Percentiles rank a stretch among this genome's conserved stretches.
These are phyloP conservation scores for Kryphioiulus occultus DNA, from an alignment of 2,888 invertebrate species.

Conservation along the genomic window DNA sequence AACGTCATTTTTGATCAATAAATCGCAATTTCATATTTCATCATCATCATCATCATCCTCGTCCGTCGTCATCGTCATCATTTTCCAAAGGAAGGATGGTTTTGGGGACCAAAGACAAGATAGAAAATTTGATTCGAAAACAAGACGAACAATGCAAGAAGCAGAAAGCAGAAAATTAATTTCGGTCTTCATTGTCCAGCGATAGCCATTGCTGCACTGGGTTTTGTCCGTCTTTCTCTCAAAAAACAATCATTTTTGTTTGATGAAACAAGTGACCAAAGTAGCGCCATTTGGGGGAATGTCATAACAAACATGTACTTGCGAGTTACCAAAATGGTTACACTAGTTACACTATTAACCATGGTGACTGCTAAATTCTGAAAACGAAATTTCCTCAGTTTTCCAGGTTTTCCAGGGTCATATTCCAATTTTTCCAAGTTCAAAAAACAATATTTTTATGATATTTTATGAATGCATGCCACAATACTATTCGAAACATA, in stretches of 20 bases:
- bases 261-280: not conserved
- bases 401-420: no score
- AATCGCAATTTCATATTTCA: not conserved
- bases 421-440: no score
- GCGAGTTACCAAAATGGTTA: no score
- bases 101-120: not conserved
- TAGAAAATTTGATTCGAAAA: not conserved
- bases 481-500: no score
- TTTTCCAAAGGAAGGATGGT: not conserved
- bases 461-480: no score
- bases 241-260: not conserved
- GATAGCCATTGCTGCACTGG: not conserved
- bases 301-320: no score
- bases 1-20: not conserved
- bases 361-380: no score
- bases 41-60: not conserved
- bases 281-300: no score
- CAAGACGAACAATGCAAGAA: not conserved
- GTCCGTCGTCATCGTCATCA: not conserved
- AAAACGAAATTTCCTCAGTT: no score
- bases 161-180: not conserved
- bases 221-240: not conserved
- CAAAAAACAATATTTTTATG: no score
- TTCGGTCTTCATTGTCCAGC: not conserved
- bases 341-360: no score